Conservation (phyloP, 2,888 invertebrate species). For the Hydroisotoma schaefferi region DNA sequence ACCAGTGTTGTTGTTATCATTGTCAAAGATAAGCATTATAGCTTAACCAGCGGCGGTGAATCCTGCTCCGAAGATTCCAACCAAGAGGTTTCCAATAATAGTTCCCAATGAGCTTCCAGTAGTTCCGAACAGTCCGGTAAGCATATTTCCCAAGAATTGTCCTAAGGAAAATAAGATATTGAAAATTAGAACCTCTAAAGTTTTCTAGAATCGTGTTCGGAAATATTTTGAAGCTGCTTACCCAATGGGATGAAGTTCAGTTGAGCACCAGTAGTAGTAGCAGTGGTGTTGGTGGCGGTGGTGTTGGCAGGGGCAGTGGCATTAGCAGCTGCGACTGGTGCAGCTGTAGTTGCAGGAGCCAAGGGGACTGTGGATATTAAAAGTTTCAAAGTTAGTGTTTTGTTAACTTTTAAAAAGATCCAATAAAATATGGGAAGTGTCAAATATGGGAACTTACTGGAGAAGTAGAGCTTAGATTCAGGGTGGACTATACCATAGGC, state of each 20-base stretch:
- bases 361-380: background rate
- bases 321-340: background rate
- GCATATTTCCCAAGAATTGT: background rate
- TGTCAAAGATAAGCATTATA: no score
- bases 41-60: background rate
- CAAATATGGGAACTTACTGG: background rate
- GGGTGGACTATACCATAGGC: background rate
- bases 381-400: background rate
- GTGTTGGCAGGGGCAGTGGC: background rate
- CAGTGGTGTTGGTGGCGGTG: background rate
- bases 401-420: background rate
- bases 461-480: background rate
- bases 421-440: background rate
- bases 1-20: no score
- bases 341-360: background rate
- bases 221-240: background rate
- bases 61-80: background rate
- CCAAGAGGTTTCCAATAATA: background rate
- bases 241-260: constrained; percentile 8
- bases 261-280: background rate
- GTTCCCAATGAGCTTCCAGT: background rate
- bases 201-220: background rate
- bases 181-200: background rate
- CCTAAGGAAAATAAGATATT: background rate
- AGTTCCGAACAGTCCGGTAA: background rate